Base-by-base conservation (phyloP, 2,888 invertebrate genomes). In the Rotaria magnacalcarata region DNA sequence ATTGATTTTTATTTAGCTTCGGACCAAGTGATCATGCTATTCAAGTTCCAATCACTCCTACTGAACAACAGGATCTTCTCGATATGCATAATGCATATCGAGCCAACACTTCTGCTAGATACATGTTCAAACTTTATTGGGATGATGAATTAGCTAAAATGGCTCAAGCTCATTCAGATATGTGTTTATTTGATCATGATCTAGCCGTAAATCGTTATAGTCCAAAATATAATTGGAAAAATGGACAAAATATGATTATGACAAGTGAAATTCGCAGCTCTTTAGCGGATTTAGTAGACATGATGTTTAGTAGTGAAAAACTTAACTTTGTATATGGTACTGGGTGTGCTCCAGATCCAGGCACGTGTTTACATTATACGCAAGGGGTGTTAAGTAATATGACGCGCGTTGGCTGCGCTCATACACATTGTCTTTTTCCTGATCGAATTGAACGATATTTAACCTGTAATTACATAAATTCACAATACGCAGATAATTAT, bases 401-500 rank as follows among this genome's bases (percentile, higher is more conserved):
- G 6, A 85, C 87, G 14, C 86, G 85, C 43, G 41, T 88, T 34
- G 88, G 88, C 27, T 88, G 88, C 86, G 88, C 87, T 21, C 87
- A 87, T 80, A 87, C 87, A 43, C 85, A 87, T 41, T 88, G 88
- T 84, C 86, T 87, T 47, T 85, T 84, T 74, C 85, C 87, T 19
- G 50, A 86, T n/a, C 74, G 58, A 43, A 27, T 85, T 24, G 60
- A 87, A 21, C 47, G 84, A 67, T 41, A n/a, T 84, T 60, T 84
- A 19, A 41, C 43, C 10, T 87, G 87, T 85, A 85, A 87, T 74
- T 87, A 85, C 52, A 75, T 75, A 24, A 43, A 43, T 1, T 75
- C 75, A 47, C 75, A 75, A 75, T 75, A 75, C 47, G 0, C 43
- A 47, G 5, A 43, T 43, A 75, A 24, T 43, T 75, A 75, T n/a